Evolutionary conservation across 2,797 vertebrate species (phyloP), one percentile per base, ranked within the genome.

Genomic region (Caiman crocodilus): DNA sequence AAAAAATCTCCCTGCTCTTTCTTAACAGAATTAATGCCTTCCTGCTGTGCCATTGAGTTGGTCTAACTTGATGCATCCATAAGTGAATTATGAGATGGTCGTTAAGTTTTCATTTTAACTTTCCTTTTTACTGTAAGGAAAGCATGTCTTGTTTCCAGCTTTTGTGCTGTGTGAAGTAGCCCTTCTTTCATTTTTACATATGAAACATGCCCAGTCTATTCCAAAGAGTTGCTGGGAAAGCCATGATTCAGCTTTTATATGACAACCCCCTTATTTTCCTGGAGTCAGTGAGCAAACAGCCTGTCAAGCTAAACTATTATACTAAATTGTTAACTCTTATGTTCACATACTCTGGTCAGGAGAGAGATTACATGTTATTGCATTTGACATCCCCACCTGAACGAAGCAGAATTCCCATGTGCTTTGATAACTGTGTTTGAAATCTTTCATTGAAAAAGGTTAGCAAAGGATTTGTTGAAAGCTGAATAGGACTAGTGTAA

Each of bases 291-390:
- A 84, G 89, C 79, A 91, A 78, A 64, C 64, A 91, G 83, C n/a
- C 90, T 75, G 76, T 82, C 86, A 63, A 60, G 67, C 73, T 92
- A 64, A 60, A 58, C 89, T 95, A 15, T 88, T 25, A 35, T 35
- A 26, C 82, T 93, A 84, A 75, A 77, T 81, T 71, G 59, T 73
- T 94, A 87, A 63, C 93, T 93, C 91, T 88, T 88, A 77, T 76
- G 93, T 91, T 71, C 75, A 73, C 65, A 79, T 95, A 79, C 79
- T 83, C 75, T 71, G 71, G 90, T 81, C 75, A 81, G 77, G 85
- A 82, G 81, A 63, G 73, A 92, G 71, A 58, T 75, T 83, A 91
- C 76, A 85, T 63, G 76, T 90, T 79, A 94, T 78, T 58, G 67
- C 25, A 87, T 88, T 77, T 95, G 96, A 89, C 93, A 92, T 59